Evolutionary conservation across 2,888 invertebrate species (phyloP).

Genomic region (Leucophora obtusa): DNA sequence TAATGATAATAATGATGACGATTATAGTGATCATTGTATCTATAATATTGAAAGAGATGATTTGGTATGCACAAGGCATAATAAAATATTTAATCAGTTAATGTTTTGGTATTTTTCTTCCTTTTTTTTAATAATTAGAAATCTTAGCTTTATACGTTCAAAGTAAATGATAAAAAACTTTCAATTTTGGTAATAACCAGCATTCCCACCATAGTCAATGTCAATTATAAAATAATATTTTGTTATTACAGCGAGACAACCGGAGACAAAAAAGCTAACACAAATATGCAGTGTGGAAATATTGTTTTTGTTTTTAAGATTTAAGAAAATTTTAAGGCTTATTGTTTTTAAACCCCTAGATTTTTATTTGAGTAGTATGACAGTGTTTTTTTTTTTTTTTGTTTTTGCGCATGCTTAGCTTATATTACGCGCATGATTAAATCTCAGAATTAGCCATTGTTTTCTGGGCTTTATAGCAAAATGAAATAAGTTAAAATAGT

Average conservation of each 20-base stretch:
- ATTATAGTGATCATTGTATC: constrained; percentile 2
- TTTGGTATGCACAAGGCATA: constrained; percentile 45
- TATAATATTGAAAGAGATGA: constrained; percentile 33
- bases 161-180: constrained; percentile 29
- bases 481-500: background rate
- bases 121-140: constrained; percentile 53
- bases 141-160: constrained; percentile 21
- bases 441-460: constrained; percentile 64
- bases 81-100: constrained; percentile 48
- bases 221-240: constrained; percentile 64
- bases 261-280: constrained; percentile 1
- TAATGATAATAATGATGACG: constrained; percentile 29
- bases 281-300: constrained; percentile 18
- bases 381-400: constrained; percentile 23
- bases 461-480: constrained; percentile 35
- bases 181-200: constrained; percentile 60
- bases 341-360: constrained; percentile 10
- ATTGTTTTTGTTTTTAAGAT: constrained; percentile 27
- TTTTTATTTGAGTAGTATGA: constrained; percentile 35
- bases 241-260: constrained; percentile 50
- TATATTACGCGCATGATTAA: constrained; percentile 62
- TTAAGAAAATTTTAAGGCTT: constrained; percentile 32
- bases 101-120: constrained; percentile 10
- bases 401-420: constrained; percentile 29
- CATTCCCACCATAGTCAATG: constrained; percentile 63